Base-by-base conservation (phyloP, 2,888 invertebrate genomes). In the Eupeodes latifasciatus region DNA sequence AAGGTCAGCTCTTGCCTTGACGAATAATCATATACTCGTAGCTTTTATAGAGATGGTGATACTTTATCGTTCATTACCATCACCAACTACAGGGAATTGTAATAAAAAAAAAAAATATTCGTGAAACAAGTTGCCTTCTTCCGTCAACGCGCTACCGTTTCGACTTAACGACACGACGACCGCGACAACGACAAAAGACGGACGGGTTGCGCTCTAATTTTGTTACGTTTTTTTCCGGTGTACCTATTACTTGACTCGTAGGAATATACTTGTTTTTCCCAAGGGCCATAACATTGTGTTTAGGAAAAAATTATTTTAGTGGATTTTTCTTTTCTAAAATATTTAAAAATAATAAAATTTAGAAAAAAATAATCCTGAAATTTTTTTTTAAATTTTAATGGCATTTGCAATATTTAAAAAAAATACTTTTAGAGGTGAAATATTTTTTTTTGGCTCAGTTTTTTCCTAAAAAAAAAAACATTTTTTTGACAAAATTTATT, bases 41-140 rank as follows among this genome's bases (percentile, higher is more conserved):
- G 14, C 27, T 14, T 0, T 64, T 83, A 14, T 16, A 12, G 40
- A 47, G 64, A 47, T 64, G 47, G 27, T 66, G 76, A 87, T 87
- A 67, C 49, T 76, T 40, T 64, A 44, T 64, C 62, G 16, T 77
- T 81, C 88, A 78, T 75, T 72, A 79, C 75, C 88, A 78, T 75
- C 66, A 72, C 81, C 81, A 27, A 85, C 81, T 88, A 85, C 89
- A 85, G 79, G 76, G 85, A 89, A 89, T 85, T 79, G 89, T 85
- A 85, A 89, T 89, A 89, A 89, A 88, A 79, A 49, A 85, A 85
- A 85, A 89, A 89, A 88, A 76, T 27, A 47, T 85, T 85, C 82
- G 89, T 89, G 89, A 82, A 89, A 88, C 88, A 88, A 88, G 88
- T 88, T 88, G 81, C 88, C 78, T 88, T 85, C 81, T 81, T 88